Evolutionary conservation across 2,113 vertebrate genomes (phyloP), one percentile per base, ranked within the genome.

Genomic region (Cinclus mexicanus): DNA sequence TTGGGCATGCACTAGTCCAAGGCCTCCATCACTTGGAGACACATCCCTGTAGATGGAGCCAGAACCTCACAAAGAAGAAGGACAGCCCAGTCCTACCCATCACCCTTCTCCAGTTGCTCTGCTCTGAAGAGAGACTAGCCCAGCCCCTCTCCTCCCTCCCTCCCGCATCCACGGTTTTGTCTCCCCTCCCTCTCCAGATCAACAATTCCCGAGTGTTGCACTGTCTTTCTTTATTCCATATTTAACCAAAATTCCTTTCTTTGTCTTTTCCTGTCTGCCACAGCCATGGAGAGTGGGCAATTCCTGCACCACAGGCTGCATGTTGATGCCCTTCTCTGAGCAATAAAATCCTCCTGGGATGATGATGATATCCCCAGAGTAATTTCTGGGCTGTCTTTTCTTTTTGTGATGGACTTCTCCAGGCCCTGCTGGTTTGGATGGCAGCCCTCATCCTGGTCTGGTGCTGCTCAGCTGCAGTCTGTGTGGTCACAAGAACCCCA

Each of bases 11-110:
- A 8, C 84, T 29, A 2, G 33, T 24, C 12, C 28, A 31, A 56
- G 49, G 68, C 35, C 53, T 90, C 72, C 68, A 52, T n/a, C 91
- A 68, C 79, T 92, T 60, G 68, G 39, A 96, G 71, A 49, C 42
- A 83, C 22, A 28, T 70, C 89, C 96, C 96, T 95, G 95, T 95
- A 97, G 96, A 93, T 95, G 96, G 96, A 97, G 96, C 96, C 77
- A 95, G 86, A 97, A 87, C 93, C 91, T 94, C 95, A 94, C 89
- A 84, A 95, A 90, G 93, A 80, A 83, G 53, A 80, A 87, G 50
- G 19, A 78, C 79, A 55, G 88, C 55, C 59, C n/a, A 13, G 82
- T 39, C 85, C 39, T 65, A 28, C 25, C 22, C 46, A 41, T 53
- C 1, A 0, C 14, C 28, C 12, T 85, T 49, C 42, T 80, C 70